Evolutionary conservation across 2,113 vertebrate species (phyloP).

Genomic region (Muntiacus reevesi): DNA sequence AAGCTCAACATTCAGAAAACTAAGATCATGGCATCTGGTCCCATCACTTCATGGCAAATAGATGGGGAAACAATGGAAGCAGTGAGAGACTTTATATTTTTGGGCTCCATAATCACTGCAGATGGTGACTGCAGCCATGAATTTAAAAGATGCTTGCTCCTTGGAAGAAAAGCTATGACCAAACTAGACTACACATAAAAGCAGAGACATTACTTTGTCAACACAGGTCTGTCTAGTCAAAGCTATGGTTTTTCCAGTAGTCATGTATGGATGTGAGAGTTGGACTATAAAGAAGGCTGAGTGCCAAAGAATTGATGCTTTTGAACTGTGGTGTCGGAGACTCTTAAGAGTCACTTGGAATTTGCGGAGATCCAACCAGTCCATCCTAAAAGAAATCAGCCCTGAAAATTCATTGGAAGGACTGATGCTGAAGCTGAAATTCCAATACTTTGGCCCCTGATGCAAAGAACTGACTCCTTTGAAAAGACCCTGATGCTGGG

Average conservation of each 20-base stretch:
- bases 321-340: neutral
- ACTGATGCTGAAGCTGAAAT: neutral
- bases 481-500: neutral
- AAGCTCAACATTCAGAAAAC: neutral
- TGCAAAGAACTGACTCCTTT: neutral
- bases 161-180: neutral
- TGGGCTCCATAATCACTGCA: neutral
- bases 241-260: neutral
- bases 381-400: neutral
- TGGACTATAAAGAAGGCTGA: neutral
- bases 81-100: neutral
- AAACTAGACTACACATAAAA: neutral
- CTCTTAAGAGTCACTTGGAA: neutral
- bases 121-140: neutral
- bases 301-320: neutral
- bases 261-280: neutral
- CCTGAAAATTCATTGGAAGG: neutral
- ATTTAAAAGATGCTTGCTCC: neutral
- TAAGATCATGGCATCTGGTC: neutral
- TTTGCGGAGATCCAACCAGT: neutral
- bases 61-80: neutral
- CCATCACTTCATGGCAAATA: neutral
- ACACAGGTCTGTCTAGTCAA: neutral
- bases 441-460: neutral
- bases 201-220: neutral